Conservation (phyloP, 2,888 invertebrate species). For the Brachylomia viminalis region DNA sequence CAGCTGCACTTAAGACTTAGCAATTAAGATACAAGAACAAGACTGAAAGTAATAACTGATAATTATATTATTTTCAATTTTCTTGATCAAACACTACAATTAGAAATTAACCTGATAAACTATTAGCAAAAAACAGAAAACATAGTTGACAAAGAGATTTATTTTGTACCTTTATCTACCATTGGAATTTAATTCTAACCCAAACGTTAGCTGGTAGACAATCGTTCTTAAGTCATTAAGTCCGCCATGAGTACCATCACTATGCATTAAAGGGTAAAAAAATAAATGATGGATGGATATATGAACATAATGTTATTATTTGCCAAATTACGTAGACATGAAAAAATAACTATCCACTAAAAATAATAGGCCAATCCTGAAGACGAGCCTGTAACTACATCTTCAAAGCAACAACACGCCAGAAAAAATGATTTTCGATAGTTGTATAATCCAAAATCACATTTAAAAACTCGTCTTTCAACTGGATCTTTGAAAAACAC, state of each 20-base stretch:
- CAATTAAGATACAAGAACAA: not conserved
- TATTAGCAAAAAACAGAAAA: not conserved
- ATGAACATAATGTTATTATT: not conserved
- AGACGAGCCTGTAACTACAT: not conserved
- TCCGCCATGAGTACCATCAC: not conserved
- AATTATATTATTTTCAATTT: not conserved
- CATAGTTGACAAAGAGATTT: no score
- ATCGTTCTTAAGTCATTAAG: not conserved
- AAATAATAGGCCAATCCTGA: not conserved
- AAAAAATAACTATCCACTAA: not conserved
- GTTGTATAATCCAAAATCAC: not conserved
- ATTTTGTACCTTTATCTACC: not conserved
- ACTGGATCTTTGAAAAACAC: slow-evolving; percentile 24
- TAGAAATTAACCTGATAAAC: not conserved
- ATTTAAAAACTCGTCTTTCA: slow-evolving; percentile 11
- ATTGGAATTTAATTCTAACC: not conserved
- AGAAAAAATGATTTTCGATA: not conserved
- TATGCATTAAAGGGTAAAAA: not conserved
- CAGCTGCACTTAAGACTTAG: not conserved
- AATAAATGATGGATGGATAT: no score
- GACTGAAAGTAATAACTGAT: not conserved
- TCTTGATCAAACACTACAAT: not conserved
- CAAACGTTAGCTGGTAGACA: not conserved
- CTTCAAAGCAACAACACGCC: not conserved
- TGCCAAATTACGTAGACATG: not conserved